Conservation (phyloP, 1,140 invertebrate genomes). For the Zaprionus inermis region DNA sequence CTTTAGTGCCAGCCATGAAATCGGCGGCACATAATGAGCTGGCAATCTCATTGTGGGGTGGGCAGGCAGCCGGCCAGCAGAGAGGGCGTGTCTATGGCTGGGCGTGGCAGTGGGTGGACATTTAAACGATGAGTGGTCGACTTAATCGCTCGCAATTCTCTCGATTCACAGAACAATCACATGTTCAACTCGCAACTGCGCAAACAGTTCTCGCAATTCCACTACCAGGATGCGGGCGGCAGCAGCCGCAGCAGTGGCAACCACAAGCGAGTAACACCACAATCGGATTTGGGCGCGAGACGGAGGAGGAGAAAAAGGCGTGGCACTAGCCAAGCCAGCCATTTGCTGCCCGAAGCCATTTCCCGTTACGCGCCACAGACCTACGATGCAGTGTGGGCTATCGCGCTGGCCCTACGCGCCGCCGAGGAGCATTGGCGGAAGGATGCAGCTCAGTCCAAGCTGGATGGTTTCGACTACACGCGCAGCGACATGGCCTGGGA, state of each 20-base stretch:
- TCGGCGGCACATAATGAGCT: conserved; percentile 35
- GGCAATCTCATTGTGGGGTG: conserved; percentile 67
- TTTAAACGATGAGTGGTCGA: conserved; percentile 46
- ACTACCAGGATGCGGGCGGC: conserved; percentile 40
- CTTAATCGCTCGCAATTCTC: conserved; percentile 58
- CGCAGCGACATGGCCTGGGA: conserved; percentile 88
- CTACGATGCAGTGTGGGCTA: conserved; percentile 95
- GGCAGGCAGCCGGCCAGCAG: background rate
- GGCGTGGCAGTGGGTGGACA: background rate
- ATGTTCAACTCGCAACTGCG: conserved; percentile 86
- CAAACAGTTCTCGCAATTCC: conserved; percentile 69
- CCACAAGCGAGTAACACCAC: conserved; percentile 36
- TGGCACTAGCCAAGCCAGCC: conserved; percentile 32
- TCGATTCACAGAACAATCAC: conserved; percentile 86
- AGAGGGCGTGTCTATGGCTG: background rate
- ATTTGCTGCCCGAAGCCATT: conserved; percentile 80
- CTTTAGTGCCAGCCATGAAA: conserved; percentile 71
- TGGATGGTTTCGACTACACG: conserved; percentile 89
- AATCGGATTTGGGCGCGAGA: conserved; percentile 49
- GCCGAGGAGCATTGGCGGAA: conserved; percentile 78
- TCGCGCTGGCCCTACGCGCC: conserved; percentile 87
- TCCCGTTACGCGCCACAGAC: conserved; percentile 91
- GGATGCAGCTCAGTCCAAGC: conserved; percentile 76
- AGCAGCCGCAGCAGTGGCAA: conserved; percentile 25
- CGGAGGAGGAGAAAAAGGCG: conserved; percentile 26